These are phyloP conservation scores for Terebella lapidaria DNA, from an alignment of 2,888 invertebrate genomes.

Conservation along the genomic window DNA sequence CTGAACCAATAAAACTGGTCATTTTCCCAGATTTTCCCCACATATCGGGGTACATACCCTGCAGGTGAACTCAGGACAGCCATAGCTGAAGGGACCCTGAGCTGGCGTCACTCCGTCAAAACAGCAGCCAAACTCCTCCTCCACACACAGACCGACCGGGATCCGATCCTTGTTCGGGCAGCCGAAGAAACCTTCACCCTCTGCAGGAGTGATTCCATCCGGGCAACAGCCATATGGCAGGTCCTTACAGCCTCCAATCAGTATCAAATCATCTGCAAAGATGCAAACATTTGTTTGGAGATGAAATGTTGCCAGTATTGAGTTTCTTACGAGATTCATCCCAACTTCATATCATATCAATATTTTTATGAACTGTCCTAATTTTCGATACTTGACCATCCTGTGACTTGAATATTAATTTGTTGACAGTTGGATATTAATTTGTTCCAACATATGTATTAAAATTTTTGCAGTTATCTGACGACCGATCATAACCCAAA, in stretches of 20 bases:
- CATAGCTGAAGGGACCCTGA: constrained; percentile 65
- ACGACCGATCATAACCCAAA: too few relatives aligned
- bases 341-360: too few relatives aligned
- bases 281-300: neutral
- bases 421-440: too few relatives aligned
- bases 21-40: too few relatives aligned
- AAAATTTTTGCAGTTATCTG: too few relatives aligned
- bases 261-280: constrained; percentile 13
- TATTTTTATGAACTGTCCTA: too few relatives aligned
- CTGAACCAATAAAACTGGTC: neutral
- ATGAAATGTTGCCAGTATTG: too few relatives aligned
- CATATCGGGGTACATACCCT: constrained; percentile 25
- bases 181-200: constrained; percentile 66
- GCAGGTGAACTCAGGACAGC: constrained; percentile 62
- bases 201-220: constrained; percentile 72
- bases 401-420: too few relatives aligned
- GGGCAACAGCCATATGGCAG: constrained; percentile 59
- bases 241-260: constrained; percentile 16
- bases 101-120: constrained; percentile 81
- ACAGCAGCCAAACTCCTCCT: constrained; percentile 83
- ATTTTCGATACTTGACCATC: too few relatives aligned
- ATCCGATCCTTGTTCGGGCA: constrained; percentile 19
- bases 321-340: too few relatives aligned
- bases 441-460: too few relatives aligned
- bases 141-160: constrained; percentile 36